These are phyloP conservation scores for Lamellibrachia satsuma DNA, from an alignment of 2,888 invertebrate species.

Conservation along the genomic window DNA sequence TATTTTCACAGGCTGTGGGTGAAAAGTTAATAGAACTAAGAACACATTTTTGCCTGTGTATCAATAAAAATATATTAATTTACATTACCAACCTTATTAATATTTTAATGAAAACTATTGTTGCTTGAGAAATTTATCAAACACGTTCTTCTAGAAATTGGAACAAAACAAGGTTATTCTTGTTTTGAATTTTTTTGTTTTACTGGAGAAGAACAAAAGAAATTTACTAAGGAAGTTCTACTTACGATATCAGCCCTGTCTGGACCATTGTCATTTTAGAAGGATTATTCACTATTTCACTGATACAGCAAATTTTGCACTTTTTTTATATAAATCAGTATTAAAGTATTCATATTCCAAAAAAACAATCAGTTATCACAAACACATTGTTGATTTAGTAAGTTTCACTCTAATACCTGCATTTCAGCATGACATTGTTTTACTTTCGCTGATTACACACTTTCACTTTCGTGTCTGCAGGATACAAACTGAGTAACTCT, in stretches of 20 bases:
- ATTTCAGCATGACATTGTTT: neutral
- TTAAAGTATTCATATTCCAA: neutral
- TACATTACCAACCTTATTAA: neutral
- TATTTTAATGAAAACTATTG: neutral
- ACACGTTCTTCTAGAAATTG: neutral
- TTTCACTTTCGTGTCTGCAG: conserved; percentile 43
- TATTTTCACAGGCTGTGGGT: neutral
- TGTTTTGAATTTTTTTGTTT: neutral
- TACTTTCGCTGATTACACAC: neutral
- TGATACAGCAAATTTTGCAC: too few species aligned
- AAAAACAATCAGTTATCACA: neutral
- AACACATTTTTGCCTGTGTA: neutral
- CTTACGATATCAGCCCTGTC: too few species aligned
- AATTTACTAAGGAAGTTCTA: too few species aligned
- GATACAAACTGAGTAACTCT: conserved; percentile 86
- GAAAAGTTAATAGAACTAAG: neutral
- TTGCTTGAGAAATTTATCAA: neutral
- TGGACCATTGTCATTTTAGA: too few species aligned
- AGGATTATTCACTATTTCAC: too few species aligned
- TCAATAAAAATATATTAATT: neutral
- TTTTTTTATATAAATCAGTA: too few species aligned
- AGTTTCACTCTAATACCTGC: neutral
- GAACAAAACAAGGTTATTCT: neutral
- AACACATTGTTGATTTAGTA: neutral
- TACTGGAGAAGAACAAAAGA: neutral